Conservation (phyloP, 1,140 invertebrate species). For the Drosophila pseudoananassae region DNA sequence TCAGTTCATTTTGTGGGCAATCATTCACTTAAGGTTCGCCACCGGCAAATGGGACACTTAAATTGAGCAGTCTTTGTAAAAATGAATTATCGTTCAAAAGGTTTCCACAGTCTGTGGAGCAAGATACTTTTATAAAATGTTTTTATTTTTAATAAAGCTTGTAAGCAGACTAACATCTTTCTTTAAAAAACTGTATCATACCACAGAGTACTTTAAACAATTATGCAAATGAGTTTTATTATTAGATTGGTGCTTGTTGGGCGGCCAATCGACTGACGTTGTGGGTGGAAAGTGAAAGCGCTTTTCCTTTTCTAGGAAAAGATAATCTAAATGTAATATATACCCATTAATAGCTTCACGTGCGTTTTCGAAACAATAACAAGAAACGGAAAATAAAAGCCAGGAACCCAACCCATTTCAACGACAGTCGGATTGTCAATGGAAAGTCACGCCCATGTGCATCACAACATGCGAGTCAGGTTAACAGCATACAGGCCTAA, state of each 20-base stretch:
- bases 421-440: slow-evolving; percentile 39
- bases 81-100: slow-evolving; percentile 43
- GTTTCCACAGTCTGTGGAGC: not conserved
- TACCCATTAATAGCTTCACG: slow-evolving; percentile 25
- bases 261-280: not conserved
- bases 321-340: not conserved
- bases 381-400: slow-evolving; percentile 12
- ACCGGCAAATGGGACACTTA: slow-evolving; percentile 45
- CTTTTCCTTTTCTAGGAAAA: too few relatives aligned
- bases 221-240: slow-evolving; percentile 29
- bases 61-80: slow-evolving; percentile 58
- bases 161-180: slow-evolving; percentile 12
- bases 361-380: slow-evolving; percentile 37
- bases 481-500: slow-evolving; percentile 34
- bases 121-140: slow-evolving; percentile 1
- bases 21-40: slow-evolving; percentile 74
- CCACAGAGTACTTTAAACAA: slow-evolving; percentile 10
- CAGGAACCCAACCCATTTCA: slow-evolving; percentile 14
- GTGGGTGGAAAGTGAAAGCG: slow-evolving; percentile 2
- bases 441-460: slow-evolving; percentile 56
- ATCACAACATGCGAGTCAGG: slow-evolving; percentile 32
- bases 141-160: slow-evolving; percentile 15
- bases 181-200: slow-evolving; percentile 17
- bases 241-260: slow-evolving; percentile 25
- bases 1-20: slow-evolving; percentile 57